Evolutionary conservation across 2,113 vertebrate species (phyloP).

Genomic region (Ranitomeya variabilis): DNA sequence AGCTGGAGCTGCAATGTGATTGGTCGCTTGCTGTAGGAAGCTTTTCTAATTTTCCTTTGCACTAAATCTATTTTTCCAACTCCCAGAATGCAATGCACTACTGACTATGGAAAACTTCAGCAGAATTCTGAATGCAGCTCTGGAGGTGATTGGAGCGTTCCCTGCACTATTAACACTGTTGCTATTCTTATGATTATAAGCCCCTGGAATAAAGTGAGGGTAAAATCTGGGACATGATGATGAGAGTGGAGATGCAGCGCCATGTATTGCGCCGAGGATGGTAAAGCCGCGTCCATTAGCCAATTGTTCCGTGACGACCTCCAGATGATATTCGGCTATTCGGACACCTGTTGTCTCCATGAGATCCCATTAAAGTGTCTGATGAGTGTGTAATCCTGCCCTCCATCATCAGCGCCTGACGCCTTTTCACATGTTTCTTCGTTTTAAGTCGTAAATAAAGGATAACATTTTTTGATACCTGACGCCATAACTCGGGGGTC

Average conservation of each 20-base stretch:
- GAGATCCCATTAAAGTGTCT: background rate
- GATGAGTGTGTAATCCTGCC: slow-evolving; percentile 7
- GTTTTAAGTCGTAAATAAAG: background rate
- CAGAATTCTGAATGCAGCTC: background rate
- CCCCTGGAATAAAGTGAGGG: background rate
- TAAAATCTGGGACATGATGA: background rate
- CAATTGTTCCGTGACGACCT: slow-evolving; percentile 32
- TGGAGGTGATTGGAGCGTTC: background rate
- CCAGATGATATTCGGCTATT: background rate
- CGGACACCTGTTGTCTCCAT: slow-evolving; percentile 30
- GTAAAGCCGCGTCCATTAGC: slow-evolving; percentile 15
- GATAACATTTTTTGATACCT: background rate
- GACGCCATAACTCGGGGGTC: background rate
- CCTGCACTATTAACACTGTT: background rate
- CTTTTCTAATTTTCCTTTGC: no score
- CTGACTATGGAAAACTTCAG: no score
- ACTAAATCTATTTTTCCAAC: no score
- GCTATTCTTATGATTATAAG: background rate
- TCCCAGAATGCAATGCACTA: no score
- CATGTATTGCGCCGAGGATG: background rate
- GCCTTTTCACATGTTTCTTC: background rate
- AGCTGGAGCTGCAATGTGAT: no score
- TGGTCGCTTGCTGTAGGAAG: no score
- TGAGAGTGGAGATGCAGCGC: background rate
- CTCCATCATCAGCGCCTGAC: background rate